Base-by-base conservation (phyloP, 2,797 vertebrate genomes). In the Amblyopsis hoosieri region DNA sequence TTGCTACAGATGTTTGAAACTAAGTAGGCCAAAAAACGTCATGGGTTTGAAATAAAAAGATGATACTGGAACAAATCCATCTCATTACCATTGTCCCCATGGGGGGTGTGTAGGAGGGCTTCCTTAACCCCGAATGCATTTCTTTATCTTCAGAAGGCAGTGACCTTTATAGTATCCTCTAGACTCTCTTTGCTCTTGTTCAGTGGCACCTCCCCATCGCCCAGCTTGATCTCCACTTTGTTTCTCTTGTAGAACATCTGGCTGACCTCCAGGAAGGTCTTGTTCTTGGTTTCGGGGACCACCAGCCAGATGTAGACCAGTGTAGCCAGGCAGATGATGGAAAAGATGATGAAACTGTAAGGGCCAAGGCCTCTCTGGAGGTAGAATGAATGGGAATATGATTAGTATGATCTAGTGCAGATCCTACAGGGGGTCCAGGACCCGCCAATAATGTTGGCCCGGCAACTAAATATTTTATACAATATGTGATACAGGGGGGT, bases 281-380 rank as follows among this genome's bases (percentile, higher is more conserved):
- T 96, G 60, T 82, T 92, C 87, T 99, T 98, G 4, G 97, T 99
- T 81, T 99, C 97, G 0, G 96, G 97, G 59, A 98, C 85, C 9
- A 96, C 14, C 7, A 96, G 1, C 89, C 90, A 96, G 83, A 93
- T 90, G 87, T 96, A 99, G 67, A 94, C 0, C 31, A 95, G 58
- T 0, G 94, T 94, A 64, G 78, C 60, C 0, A 98, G 69, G 66
- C 97, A 99, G 78, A 99, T 71, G 14, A 76, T 60, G 0, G 88
- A 88, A 55, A 99, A 98, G 60, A 98, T 74, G 60, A 98, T 90
- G 79, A 99, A 99, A 81, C 94, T 91, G 87, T 92, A 97, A 5
- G 94, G 3, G 0, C 94, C 95, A 1, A 98, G 88, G 12, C 93
- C 94, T 50, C 54, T 75, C 96, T 98, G 90, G 1, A 67, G 69